Percentiles rank a stretch among this genome's conserved stretches.
Conservation (phyloP, 2,113 vertebrate species). For the Pipra filicauda region DNA sequence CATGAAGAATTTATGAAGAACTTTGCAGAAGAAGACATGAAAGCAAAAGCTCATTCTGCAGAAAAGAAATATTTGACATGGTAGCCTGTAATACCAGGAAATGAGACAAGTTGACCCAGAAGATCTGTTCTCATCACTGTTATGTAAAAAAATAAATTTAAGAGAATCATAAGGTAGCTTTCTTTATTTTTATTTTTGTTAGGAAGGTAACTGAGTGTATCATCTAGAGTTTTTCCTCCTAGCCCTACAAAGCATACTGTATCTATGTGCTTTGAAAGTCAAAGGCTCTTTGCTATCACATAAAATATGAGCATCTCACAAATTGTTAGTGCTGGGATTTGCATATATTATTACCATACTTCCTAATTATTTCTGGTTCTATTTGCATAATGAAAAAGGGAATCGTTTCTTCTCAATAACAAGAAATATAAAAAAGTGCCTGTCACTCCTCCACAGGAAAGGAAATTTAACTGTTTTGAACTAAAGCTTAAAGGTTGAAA, state of each 20-base stretch:
- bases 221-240: background rate
- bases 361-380: conserved; percentile 47
- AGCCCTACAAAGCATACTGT: background rate
- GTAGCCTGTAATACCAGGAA: background rate
- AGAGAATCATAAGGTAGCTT: background rate
- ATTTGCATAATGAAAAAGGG: background rate
- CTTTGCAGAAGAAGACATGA: background rate
- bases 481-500: background rate
- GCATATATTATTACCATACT: conserved; percentile 16
- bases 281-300: background rate
- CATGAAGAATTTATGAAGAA: background rate
- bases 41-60: background rate
- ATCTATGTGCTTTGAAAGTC: background rate
- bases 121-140: background rate
- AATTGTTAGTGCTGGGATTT: background rate
- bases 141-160: background rate
- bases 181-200: background rate
- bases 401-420: background rate
- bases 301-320: background rate
- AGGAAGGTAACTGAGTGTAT: background rate
- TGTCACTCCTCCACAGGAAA: background rate
- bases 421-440: conserved; percentile 20
- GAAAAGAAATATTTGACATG: background rate
- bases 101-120: background rate
- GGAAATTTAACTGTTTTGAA: background rate